Evolutionary conservation across 2,797 vertebrate genomes (phyloP).

Genomic region (Sylvilagus floridanus): DNA sequence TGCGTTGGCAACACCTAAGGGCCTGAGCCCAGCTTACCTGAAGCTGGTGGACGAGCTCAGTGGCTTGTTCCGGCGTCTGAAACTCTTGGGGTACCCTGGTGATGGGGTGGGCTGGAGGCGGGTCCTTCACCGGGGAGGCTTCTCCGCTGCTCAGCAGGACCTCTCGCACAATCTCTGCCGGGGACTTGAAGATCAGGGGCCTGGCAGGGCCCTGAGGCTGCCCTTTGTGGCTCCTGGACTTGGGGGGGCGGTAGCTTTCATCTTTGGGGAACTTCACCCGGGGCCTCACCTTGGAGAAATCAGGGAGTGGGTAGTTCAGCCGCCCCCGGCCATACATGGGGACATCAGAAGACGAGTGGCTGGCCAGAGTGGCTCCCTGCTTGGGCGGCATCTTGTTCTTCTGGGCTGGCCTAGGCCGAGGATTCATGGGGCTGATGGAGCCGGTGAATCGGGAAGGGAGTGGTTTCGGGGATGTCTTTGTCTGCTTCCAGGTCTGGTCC

Average conservation of each 20-base stretch:
- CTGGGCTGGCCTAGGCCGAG: not conserved
- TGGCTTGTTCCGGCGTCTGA: constrained; percentile 91
- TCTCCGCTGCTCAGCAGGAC: constrained; percentile 90
- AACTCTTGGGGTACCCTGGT: constrained; percentile 90
- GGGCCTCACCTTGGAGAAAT: constrained; percentile 95
- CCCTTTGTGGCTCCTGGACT: constrained; percentile 82
- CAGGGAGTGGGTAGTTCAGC: constrained; percentile 91
- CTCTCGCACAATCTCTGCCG: constrained; percentile 94
- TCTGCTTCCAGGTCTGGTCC: not conserved
- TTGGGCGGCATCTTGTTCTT: not conserved
- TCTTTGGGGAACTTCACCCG: constrained; percentile 91
- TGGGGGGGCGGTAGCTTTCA: constrained; percentile 91
- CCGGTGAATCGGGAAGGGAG: constrained; percentile 57
- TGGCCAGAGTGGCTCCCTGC: constrained; percentile 15
- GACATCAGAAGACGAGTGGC: constrained; percentile 7
- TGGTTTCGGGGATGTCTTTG: not conserved
- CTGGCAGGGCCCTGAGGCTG: constrained; percentile 28
- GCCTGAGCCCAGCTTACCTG: constrained; percentile 89
- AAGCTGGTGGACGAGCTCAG: constrained; percentile 92
- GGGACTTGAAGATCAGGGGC: constrained; percentile 92
- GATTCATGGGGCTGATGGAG: constrained; percentile 66
- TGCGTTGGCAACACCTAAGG: fast-evolving
- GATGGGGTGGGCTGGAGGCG: not conserved
- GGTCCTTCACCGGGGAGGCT: not conserved
- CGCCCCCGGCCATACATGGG: constrained; percentile 88